Evolutionary conservation across 2,797 vertebrate species (phyloP).

Genomic region (Lepidocolaptes lacrymiger): DNA sequence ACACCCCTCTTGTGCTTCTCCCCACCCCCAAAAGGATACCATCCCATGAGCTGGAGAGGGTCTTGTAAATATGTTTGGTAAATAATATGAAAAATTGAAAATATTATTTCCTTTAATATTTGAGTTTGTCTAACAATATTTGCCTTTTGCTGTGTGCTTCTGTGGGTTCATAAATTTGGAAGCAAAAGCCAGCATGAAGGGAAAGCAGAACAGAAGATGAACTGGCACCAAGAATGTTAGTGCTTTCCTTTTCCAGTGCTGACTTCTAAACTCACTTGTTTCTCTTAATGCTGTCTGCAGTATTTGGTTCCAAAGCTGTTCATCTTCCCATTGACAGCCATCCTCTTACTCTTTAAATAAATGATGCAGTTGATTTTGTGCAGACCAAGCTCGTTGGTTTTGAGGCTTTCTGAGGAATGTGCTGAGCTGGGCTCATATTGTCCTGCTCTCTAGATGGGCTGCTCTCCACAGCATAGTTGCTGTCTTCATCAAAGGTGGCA

Average conservation of each 20-base stretch:
- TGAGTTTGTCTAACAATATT: background rate
- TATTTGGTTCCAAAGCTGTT: background rate
- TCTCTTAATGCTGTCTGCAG: background rate
- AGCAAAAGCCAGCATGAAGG: background rate
- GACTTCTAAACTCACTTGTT: background rate
- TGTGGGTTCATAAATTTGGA: background rate
- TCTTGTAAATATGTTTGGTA: background rate
- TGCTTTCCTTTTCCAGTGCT: background rate
- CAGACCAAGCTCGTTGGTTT: background rate
- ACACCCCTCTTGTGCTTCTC: background rate
- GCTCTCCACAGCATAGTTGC: background rate
- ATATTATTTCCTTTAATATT: background rate
- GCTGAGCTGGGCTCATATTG: background rate
- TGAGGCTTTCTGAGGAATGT: background rate
- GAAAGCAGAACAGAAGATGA: background rate
- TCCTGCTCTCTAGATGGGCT: background rate
- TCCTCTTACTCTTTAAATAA: conserved; percentile 25
- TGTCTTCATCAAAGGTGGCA: background rate
- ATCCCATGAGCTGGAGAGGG: background rate
- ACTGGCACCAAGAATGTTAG: background rate
- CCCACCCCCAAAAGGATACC: rapidly evolving
- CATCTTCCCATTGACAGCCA: conserved; percentile 22
- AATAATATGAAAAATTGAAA: background rate
- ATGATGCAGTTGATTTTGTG: conserved; percentile 9
- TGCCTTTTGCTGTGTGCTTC: background rate